Evolutionary conservation across 2,113 vertebrate species (phyloP).

Genomic region (Hypanus sabinus): DNA sequence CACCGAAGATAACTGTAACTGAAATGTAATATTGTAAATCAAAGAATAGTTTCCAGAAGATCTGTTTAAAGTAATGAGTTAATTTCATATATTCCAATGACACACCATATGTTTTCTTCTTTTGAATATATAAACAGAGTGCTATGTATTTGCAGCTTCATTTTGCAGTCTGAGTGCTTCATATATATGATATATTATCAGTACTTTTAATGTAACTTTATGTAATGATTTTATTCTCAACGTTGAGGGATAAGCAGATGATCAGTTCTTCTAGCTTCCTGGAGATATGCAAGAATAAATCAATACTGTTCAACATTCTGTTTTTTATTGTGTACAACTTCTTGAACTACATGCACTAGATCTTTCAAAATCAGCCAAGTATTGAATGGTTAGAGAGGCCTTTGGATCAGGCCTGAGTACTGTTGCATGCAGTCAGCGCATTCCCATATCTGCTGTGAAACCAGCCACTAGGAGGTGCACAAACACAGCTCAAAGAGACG

Average conservation of each 20-base stretch:
- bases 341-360: background rate
- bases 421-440: background rate
- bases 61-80: background rate
- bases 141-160: background rate
- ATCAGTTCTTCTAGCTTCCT: background rate
- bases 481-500: background rate
- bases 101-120: background rate
- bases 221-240: background rate
- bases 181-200: background rate
- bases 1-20: constrained; percentile 21
- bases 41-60: background rate
- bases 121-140: background rate
- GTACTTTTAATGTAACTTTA: background rate
- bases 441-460: background rate
- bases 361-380: background rate
- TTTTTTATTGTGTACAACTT: background rate
- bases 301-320: background rate
- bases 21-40: background rate
- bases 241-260: background rate
- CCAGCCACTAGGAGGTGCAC: background rate
- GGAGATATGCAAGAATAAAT: background rate
- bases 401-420: background rate
- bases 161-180: background rate
- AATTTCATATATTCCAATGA: background rate
- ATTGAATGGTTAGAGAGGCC: background rate